Conservation (phyloP, 2,113 vertebrate species). For the Clupea harengus region DNA sequence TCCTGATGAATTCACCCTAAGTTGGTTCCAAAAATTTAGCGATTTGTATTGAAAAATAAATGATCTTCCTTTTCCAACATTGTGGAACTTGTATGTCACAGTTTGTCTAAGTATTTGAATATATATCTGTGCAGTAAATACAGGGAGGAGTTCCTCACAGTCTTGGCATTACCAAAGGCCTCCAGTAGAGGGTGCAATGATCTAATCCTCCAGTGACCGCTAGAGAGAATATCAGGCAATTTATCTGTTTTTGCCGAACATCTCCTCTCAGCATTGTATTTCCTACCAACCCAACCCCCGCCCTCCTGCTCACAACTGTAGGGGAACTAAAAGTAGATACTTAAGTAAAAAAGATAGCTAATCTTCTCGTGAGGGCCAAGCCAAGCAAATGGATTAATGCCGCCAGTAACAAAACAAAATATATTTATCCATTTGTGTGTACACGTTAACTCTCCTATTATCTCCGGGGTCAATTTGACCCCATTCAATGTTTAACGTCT, state of each 20-base stretch:
- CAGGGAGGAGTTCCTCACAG: conserved; percentile 73
- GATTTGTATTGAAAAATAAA: not conserved
- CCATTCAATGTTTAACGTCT: too few species aligned
- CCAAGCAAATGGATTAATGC: not conserved
- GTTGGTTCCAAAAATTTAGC: not conserved
- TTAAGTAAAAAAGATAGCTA: not conserved
- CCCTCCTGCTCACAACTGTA: not conserved
- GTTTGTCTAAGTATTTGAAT: conserved; percentile 43
- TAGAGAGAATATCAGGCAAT: conserved; percentile 45
- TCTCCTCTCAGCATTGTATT: not conserved
- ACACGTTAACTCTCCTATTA: not conserved
- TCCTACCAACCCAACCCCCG: not conserved
- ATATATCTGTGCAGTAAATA: conserved; percentile 53
- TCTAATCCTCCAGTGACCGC: conserved; percentile 83
- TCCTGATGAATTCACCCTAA: conserved; percentile 90
- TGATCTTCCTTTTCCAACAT: not conserved
- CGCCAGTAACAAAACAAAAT: not conserved
- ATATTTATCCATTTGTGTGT: not conserved
- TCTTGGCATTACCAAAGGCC: conserved; percentile 73
- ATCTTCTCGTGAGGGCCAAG: not conserved
- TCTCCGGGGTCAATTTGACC: too few species aligned
- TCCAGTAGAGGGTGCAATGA: conserved; percentile 71
- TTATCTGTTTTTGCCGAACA: not conserved
- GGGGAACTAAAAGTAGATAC: not conserved
- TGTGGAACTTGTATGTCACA: not conserved